Conservation (phyloP, 1,140 invertebrate genomes). For the Formica exsecta region DNA sequence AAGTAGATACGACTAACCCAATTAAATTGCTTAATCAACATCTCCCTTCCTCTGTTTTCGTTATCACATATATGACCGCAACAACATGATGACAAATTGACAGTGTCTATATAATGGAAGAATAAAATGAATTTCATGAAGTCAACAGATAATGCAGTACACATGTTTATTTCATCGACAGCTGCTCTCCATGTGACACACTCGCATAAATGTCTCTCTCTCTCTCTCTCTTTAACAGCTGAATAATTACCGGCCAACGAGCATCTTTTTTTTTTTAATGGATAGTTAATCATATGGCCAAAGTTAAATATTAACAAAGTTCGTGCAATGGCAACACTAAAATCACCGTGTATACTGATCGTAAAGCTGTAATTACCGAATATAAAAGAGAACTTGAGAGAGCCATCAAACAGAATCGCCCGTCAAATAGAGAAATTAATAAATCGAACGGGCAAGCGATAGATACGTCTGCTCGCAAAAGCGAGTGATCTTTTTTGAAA, state of each 20-base stretch:
- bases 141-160: conserved; percentile 66
- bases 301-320: neutral
- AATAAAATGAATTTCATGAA: conserved; percentile 64
- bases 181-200: conserved; percentile 63
- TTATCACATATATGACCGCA: conserved; percentile 12
- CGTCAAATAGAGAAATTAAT: neutral
- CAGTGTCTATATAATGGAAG: neutral
- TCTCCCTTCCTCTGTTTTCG: neutral
- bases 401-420: neutral
- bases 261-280: conserved; percentile 31
- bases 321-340: neutral
- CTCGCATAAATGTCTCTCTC: conserved; percentile 30
- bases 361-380: neutral
- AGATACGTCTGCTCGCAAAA: neutral
- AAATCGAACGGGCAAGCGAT: neutral
- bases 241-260: conserved; percentile 54
- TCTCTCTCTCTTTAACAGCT: conserved; percentile 48
- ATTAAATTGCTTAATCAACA: conserved; percentile 53
- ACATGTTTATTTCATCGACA: conserved; percentile 65
- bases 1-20: conserved; percentile 32
- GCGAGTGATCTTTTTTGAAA: neutral
- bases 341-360: conserved; percentile 16
- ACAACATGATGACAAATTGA: conserved; percentile 54
- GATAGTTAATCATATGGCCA: neutral
- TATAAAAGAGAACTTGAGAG: neutral